A percentile compares a stretch with the other conserved stretches of the same genome.
phyloP scores from a whole-genome alignment of 2,113 vertebrate genomes.

The Marmota flaviventris region DNA sequence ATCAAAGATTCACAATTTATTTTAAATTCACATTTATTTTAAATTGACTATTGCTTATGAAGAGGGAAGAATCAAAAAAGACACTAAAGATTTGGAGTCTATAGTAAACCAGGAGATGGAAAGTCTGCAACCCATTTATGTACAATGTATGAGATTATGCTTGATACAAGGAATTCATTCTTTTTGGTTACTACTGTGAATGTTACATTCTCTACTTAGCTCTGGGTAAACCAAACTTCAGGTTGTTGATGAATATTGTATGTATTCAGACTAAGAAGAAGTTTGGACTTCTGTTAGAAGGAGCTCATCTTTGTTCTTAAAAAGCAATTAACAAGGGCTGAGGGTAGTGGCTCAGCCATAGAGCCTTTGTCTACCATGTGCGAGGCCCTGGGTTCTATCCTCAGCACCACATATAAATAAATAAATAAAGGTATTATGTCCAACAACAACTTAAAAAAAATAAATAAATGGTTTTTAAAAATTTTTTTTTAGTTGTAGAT shows the following conservation, averaged over 20 bases:
- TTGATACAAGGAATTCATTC: conserved; percentile 21
- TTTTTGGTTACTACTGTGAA: conserved; percentile 47
- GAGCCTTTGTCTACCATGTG: no score
- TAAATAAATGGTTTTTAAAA: no score
- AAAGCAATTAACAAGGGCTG: conserved; percentile 6
- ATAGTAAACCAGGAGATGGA: conserved; percentile 32
- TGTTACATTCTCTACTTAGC: conserved; percentile 39
- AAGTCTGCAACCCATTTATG: background rate
- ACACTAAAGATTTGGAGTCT: conserved; percentile 3
- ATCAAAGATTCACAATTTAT: background rate
- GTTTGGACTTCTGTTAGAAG: conserved; percentile 44
- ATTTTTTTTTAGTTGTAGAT: no score
- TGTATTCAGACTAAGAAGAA: background rate
- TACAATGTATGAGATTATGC: conserved; percentile 20
- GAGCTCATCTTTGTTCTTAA: conserved; percentile 50
- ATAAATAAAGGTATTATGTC: no score
- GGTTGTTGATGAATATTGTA: conserved; percentile 29
- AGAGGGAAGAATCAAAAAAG: conserved; percentile 13
- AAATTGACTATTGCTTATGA: conserved; percentile 10
- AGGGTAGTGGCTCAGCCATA: no score
- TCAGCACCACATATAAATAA: no score
- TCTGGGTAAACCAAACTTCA: conserved; percentile 23
- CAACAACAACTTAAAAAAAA: no score
- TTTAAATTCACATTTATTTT: background rate
- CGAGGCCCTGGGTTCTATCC: no score